These are phyloP conservation scores for Triops cancriformis DNA, from an alignment of 1,140 invertebrate genomes.

Conservation along the genomic window DNA sequence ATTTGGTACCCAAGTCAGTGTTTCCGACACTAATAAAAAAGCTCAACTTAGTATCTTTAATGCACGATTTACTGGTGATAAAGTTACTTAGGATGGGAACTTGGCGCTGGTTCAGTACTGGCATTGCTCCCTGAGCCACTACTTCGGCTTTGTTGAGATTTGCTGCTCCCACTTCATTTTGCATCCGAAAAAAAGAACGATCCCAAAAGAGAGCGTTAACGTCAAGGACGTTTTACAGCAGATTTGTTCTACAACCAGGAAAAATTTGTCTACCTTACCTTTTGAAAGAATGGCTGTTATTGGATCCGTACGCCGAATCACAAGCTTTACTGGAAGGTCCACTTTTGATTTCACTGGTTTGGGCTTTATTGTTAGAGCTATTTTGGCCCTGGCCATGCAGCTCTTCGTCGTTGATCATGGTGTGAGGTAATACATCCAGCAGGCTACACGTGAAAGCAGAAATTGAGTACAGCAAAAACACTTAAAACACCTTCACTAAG, in stretches of 20 bases:
- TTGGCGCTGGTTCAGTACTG: constrained; percentile 42
- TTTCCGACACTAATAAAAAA: constrained; percentile 22
- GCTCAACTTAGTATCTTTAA: constrained; percentile 16
- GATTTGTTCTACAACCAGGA: constrained; percentile 17
- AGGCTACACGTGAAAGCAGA: background rate
- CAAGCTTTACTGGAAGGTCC: constrained; percentile 37
- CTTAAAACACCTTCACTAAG: too few relatives aligned
- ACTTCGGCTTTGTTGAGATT: constrained; percentile 64
- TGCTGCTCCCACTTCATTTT: constrained; percentile 59
- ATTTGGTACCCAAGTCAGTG: constrained; percentile 35
- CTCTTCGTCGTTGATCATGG: background rate
- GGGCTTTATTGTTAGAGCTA: background rate
- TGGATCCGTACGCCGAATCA: constrained; percentile 62
- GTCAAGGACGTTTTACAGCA: too few relatives aligned
- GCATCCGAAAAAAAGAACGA: background rate
- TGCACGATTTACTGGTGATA: background rate
- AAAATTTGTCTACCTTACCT: constrained; percentile 56
- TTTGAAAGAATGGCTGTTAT: constrained; percentile 62
- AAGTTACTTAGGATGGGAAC: constrained; percentile 41
- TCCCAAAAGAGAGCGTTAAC: too few relatives aligned
- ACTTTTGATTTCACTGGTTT: constrained; percentile 11
- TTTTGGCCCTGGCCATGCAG: background rate
- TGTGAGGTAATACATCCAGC: background rate
- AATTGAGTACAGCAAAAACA: too few relatives aligned
- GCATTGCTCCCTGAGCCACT: constrained; percentile 63